Percentiles rank a stretch among this genome's conserved stretches.
These are phyloP conservation scores for Holothuria leucospilota DNA, from an alignment of 53 echinoderm and acorn worm species.

Conservation along the genomic window DNA sequence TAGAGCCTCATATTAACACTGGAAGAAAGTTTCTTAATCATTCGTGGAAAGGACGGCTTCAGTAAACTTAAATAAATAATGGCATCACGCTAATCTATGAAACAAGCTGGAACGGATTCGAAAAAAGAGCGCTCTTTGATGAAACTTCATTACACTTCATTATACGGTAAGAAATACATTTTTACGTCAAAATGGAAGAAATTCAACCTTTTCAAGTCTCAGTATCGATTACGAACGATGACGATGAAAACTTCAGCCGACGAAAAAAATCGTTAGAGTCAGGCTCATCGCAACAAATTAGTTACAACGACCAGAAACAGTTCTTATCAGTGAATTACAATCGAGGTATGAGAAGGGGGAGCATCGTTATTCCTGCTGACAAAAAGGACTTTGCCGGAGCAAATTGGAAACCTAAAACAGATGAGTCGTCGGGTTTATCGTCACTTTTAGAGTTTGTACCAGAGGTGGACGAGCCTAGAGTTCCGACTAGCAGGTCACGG, in stretches of 20 bases:
- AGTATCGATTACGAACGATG: slow-evolving; percentile 2
- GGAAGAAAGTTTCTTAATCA: too few species aligned
- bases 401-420: background rate
- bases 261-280: background rate
- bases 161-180: too few species aligned
- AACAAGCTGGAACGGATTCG: too few species aligned
- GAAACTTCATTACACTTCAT: too few species aligned
- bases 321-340: slow-evolving; percentile 33
- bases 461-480: background rate
- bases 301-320: slow-evolving; percentile 27
- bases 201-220: background rate
- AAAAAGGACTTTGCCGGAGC: slow-evolving; percentile 11
- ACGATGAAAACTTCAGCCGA: background rate
- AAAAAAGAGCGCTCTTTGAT: too few species aligned
- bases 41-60: too few species aligned
- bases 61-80: too few species aligned
- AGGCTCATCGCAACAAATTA: background rate
- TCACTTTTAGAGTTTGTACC: slow-evolving; percentile 4
- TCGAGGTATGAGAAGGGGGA: slow-evolving; percentile 53
- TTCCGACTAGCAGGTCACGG: background rate
- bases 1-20: too few species aligned
- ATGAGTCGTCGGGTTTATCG: background rate
- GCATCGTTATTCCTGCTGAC: slow-evolving; percentile 55
- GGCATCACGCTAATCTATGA: too few species aligned
- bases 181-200: too few species aligned